Percentiles rank a stretch among this genome's conserved stretches.
Conservation (phyloP, 2,797 vertebrate genomes). For the Urosaurus nigricauda region DNA sequence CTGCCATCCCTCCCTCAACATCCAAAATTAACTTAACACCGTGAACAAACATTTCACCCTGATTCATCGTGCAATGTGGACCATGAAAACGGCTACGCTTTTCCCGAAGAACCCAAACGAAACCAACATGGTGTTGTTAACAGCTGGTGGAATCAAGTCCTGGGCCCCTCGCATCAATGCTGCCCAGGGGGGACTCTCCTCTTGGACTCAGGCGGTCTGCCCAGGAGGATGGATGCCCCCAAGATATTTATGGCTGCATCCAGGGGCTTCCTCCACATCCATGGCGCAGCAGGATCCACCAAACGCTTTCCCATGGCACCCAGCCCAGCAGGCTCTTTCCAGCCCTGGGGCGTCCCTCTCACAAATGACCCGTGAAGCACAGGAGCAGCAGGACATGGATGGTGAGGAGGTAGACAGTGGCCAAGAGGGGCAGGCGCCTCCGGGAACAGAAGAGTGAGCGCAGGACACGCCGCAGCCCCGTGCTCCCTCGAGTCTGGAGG, state of each 20-base stretch:
- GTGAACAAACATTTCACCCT: neutral
- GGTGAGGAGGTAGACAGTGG: conserved; percentile 86
- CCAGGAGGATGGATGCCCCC: neutral
- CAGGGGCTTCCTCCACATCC: no score
- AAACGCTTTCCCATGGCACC: no score
- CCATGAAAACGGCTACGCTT: rapidly evolving
- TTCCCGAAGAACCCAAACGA: neutral
- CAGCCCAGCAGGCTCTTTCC: no score
- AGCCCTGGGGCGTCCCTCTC: conserved; percentile 53
- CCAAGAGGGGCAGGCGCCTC: conserved; percentile 87
- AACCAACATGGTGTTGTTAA: rapidly evolving
- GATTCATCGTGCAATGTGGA: neutral
- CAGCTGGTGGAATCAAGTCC: neutral
- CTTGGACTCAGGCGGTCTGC: no score
- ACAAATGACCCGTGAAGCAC: conserved; percentile 91
- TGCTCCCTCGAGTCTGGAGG: conserved; percentile 81
- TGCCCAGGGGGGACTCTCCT: no score
- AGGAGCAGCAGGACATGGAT: conserved; percentile 90
- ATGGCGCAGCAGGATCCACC: neutral
- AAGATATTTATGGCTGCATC: rapidly evolving
- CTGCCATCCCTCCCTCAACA: neutral
- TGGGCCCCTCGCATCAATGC: neutral
- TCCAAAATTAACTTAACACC: neutral
- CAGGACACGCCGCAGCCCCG: conserved; percentile 84
- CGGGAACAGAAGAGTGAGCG: conserved; percentile 85